phyloP scores from a whole-genome alignment of 2,888 invertebrate genomes.

The Colletes collaris region DNA sequence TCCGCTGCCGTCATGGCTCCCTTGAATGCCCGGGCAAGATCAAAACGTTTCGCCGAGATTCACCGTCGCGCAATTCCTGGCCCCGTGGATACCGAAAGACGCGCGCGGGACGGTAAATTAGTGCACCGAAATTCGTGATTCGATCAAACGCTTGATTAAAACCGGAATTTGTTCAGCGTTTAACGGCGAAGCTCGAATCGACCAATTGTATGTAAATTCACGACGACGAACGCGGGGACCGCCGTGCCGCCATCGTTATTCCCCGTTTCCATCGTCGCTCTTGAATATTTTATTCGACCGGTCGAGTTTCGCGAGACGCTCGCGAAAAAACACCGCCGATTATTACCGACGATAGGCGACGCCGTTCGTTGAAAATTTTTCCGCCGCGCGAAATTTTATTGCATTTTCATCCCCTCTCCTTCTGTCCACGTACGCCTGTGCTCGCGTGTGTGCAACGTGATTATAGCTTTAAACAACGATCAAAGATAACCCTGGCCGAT shows the following conservation, averaged over 20 bases:
- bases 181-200: conserved; percentile 46
- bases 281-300: conserved; percentile 49
- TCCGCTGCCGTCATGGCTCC: conserved; percentile 30
- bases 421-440: neutral
- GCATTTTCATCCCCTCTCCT: neutral
- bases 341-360: conserved; percentile 33
- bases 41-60: conserved; percentile 46
- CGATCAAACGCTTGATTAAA: conserved; percentile 62
- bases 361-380: conserved; percentile 37
- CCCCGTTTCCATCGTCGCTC: conserved; percentile 10
- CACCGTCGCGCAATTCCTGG: conserved; percentile 2
- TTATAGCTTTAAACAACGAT: conserved; percentile 57
- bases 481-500: conserved; percentile 51
- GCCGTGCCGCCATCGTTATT: conserved; percentile 12
- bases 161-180: conserved; percentile 59
- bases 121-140: conserved; percentile 56
- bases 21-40: conserved; percentile 46
- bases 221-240: conserved; percentile 23
- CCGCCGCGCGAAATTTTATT: conserved; percentile 35
- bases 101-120: conserved; percentile 59
- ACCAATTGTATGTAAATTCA: conserved; percentile 59
- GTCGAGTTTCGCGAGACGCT: conserved; percentile 29
- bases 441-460: conserved; percentile 34
- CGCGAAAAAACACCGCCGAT: conserved; percentile 45
- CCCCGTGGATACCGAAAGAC: conserved; percentile 23